Base-by-base conservation (phyloP, 2,797 vertebrate genomes). In the Sorex maritimensis region DNA sequence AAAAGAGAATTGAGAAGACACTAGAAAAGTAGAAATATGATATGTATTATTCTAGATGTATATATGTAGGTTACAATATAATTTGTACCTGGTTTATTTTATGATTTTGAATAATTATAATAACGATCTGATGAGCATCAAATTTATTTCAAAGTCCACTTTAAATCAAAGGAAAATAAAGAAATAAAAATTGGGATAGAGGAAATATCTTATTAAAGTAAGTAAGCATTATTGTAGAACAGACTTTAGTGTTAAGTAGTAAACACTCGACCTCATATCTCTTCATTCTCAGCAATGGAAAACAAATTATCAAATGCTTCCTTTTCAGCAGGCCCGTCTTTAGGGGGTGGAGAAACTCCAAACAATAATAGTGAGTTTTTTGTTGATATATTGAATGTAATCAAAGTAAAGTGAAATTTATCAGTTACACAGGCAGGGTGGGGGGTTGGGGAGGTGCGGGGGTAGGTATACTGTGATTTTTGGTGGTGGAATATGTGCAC, bases 171-270 rank as follows among this genome's bases (percentile, higher is more conserved):
- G 21, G 74, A 81, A 63, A 72, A 72, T 75, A 74, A 5, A 3
- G 6, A 17, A 68, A 81, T 68, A 12, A 1, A 81, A 73, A 81
- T 95, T 69, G 74, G 6, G 67, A 78, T 90, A 92, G 73, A 86
- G 1, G 13, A 65, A 78, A 61, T 79, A 74, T 2, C 4, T 34
- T 24, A n/a, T 86, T 12, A 87, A 46, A 61, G 58, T 49, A 30
- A 69, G 2, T 72, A n/a, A 74, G 1, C 7, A 41, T 67, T 81
- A 58, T 13, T 13, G 78, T 58, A 38, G 0, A 19, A 75, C 24
- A 73, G 68, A 74, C 3, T 58, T 90, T 55, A 78, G 5, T 28
- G 41, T 46, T 71, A 49, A 61, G 6, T 74, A 41, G 17, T 21
- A 86, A 81, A 75, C 34, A 34, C 34, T 34, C 34, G 34, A 34